Percentiles rank a stretch among this genome's conserved stretches.
phyloP scores from a whole-genome alignment of 2,113 vertebrate genomes.

The Caranx ignobilis region DNA sequence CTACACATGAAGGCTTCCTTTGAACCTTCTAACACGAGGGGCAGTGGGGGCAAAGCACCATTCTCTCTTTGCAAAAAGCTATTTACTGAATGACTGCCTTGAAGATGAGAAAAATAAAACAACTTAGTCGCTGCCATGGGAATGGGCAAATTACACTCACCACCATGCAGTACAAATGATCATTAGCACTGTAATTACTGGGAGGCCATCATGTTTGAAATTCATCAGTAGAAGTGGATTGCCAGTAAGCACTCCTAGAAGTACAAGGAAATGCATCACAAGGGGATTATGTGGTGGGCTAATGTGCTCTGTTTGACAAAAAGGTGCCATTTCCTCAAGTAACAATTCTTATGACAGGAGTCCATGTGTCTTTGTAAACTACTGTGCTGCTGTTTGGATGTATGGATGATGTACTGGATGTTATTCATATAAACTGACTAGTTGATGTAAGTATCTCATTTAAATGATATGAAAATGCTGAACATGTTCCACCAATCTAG shows the following conservation, averaged over 20 bases:
- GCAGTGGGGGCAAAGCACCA: conserved; percentile 6
- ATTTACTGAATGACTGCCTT: conserved; percentile 67
- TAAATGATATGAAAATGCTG: conserved; percentile 1
- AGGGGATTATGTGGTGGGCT: conserved; percentile 46
- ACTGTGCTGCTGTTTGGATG: conserved; percentile 19
- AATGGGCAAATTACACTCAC: conserved; percentile 68
- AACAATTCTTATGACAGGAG: conserved; percentile 15
- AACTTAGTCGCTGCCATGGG: conserved; percentile 47
- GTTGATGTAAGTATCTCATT: conserved; percentile 15
- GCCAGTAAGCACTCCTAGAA: conserved; percentile 67
- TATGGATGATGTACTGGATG: conserved; percentile 22
- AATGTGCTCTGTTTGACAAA: conserved; percentile 44
- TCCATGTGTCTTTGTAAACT: background rate
- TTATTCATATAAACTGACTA: conserved; percentile 8
- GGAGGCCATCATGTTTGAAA: conserved; percentile 67
- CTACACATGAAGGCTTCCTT: conserved; percentile 2
- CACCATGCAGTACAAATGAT: conserved; percentile 68
- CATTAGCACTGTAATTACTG: conserved; percentile 76
- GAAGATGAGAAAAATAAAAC: conserved; percentile 66
- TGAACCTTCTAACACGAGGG: conserved; percentile 30
- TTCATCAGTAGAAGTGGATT: conserved; percentile 69
- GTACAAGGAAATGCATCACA: conserved; percentile 49
- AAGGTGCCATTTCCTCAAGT: conserved; percentile 24
- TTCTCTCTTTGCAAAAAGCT: conserved; percentile 41
- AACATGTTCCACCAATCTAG: conserved; percentile 2